phyloP scores from a whole-genome alignment of 2,797 vertebrate genomes.

The Cyprinella venusta region DNA sequence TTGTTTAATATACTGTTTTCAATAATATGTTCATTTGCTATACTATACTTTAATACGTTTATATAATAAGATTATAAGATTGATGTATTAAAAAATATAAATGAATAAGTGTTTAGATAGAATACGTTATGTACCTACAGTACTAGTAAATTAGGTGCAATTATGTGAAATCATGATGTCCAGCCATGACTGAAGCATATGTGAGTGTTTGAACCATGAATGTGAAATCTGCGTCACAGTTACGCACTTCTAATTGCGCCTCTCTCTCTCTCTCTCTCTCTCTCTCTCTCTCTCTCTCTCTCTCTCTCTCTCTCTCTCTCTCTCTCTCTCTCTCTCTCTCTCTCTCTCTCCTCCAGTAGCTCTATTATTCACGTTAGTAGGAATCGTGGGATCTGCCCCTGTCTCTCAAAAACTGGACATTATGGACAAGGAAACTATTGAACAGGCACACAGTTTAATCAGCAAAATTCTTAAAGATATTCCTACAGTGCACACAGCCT shows the following conservation, averaged over 20 bases:
- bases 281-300: neutral
- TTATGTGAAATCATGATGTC: neutral
- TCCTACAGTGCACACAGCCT: slow-evolving; percentile 65
- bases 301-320: slow-evolving; percentile 16
- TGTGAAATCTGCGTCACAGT: slow-evolving; percentile 1
- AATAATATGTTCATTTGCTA: neutral
- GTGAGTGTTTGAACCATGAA: neutral
- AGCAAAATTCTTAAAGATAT: slow-evolving; percentile 76
- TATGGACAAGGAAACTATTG: slow-evolving; percentile 68
- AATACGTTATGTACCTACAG: neutral
- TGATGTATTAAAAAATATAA: neutral
- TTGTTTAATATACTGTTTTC: neutral
- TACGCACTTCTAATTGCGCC: neutral
- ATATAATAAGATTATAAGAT: no score
- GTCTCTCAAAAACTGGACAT: slow-evolving; percentile 65
- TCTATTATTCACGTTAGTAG: slow-evolving; percentile 13
- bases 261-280: neutral
- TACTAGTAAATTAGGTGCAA: neutral
- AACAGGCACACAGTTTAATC: slow-evolving; percentile 70
- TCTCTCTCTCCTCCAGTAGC: slow-evolving; percentile 7
- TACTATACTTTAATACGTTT: neutral
- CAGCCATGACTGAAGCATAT: neutral
- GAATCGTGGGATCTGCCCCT: slow-evolving; percentile 29
- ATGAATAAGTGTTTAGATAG: neutral
- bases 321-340: neutral